These are phyloP conservation scores for Natator depressus DNA, from an alignment of 2,113 vertebrate genomes.

Conservation along the genomic window DNA sequence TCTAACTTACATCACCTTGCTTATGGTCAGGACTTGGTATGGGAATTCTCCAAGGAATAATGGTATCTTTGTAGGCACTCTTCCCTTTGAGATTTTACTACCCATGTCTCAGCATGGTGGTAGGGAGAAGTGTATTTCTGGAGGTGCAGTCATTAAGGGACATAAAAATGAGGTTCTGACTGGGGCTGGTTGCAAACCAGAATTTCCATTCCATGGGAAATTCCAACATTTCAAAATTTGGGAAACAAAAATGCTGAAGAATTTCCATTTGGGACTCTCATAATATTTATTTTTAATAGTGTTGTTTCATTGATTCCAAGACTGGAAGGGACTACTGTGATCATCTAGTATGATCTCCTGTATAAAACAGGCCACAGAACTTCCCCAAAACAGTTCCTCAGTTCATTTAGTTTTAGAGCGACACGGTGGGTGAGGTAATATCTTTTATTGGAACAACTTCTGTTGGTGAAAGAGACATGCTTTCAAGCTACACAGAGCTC, in stretches of 20 bases:
- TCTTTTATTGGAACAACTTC: not conserved
- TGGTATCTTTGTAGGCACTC: not conserved
- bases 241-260: not conserved
- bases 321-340: not conserved
- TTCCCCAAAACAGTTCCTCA: not conserved
- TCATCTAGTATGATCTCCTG: not conserved
- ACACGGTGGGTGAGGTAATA: not conserved
- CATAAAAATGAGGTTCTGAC: not conserved
- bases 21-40: not conserved
- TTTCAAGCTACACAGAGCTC: not conserved
- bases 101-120: not conserved
- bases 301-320: not conserved
- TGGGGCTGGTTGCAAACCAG: fast-evolving
- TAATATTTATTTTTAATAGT: not conserved
- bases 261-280: not conserved
- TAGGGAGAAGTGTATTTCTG: not conserved
- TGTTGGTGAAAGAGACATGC: not conserved
- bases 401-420: not conserved
- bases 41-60: not conserved
- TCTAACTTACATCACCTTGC: not conserved
- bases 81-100: not conserved
- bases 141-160: not conserved
- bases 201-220: not conserved
- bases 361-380: not conserved
- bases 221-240: not conserved